Conservation (phyloP, 2,888 invertebrate species). For the Dicyrtomina minuta region DNA sequence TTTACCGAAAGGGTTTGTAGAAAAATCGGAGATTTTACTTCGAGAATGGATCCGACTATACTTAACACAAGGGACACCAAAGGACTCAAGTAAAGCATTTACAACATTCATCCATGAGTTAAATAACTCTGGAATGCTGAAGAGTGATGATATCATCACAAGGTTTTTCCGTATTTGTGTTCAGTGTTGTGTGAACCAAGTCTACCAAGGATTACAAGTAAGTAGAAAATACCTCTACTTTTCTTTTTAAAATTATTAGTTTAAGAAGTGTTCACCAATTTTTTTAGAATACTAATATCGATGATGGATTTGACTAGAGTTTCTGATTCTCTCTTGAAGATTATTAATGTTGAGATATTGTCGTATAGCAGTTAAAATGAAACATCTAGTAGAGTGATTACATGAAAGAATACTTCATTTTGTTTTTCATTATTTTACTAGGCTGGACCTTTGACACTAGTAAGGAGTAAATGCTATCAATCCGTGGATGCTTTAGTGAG, state of each 20-base stretch:
- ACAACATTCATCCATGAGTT: conserved; percentile 90
- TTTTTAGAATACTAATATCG: not conserved
- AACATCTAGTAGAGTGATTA: too few species aligned
- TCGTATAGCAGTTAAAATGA: not conserved
- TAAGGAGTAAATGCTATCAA: conserved; percentile 89
- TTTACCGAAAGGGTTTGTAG: conserved; percentile 70
- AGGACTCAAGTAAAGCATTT: conserved; percentile 87
- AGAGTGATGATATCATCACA: conserved; percentile 95
- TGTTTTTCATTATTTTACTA: conserved; percentile 24
- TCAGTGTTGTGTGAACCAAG: conserved; percentile 52
- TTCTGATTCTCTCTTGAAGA: conserved; percentile 22
- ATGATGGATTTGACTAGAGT: conserved; percentile 31
- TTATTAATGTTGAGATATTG: conserved; percentile 15
- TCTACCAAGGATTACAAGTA: conserved; percentile 52
- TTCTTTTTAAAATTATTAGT: conserved; percentile 8
- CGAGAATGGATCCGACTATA: conserved; percentile 95
- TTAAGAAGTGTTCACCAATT: too few species aligned
- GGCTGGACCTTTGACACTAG: conserved; percentile 59
- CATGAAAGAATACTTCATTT: too few species aligned
- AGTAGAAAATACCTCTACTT: not conserved
- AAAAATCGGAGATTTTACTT: conserved; percentile 90
- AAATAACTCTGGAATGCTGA: conserved; percentile 93
- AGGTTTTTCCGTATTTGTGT: conserved; percentile 92
- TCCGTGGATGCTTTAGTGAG: conserved; percentile 94
- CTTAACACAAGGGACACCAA: conserved; percentile 74